Conservation (phyloP, 2,888 invertebrate genomes). For the Stictocephala bisonia region DNA sequence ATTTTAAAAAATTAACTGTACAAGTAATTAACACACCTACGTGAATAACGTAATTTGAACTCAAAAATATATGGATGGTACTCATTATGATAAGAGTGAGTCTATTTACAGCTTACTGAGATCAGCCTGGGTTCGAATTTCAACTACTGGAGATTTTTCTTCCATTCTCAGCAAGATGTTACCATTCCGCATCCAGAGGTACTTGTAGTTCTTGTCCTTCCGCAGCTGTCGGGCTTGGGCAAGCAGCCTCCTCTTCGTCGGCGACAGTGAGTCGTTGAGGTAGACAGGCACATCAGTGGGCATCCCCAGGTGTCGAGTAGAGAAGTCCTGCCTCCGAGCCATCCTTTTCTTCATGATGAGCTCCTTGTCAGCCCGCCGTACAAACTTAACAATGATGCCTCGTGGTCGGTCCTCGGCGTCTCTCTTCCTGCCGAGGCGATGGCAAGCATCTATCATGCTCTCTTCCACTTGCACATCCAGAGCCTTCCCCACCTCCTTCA, state of each 20-base stretch:
- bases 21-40: too few relatives aligned
- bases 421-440: neutral
- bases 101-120: constrained; percentile 18
- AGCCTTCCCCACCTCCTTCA: neutral
- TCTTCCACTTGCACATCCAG: neutral
- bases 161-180: constrained; percentile 30
- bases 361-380: constrained; percentile 7
- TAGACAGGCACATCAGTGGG: neutral
- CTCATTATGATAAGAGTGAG: too few relatives aligned
- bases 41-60: too few relatives aligned
- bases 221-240: constrained; percentile 17
- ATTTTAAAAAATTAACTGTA: too few relatives aligned
- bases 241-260: neutral
- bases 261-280: constrained; percentile 25
- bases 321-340: neutral
- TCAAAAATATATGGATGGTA: too few relatives aligned
- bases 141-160: neutral
- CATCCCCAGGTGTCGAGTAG: constrained; percentile 8
- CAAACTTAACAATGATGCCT: constrained; percentile 17
- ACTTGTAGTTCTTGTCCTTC: constrained; percentile 20
- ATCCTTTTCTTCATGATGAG: neutral
- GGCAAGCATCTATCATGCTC: too few relatives aligned
- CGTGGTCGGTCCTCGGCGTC: neutral
- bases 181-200: constrained; percentile 20
- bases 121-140: constrained; percentile 1